These are phyloP conservation scores for Bovichtus variegatus DNA, from an alignment of 2,797 vertebrate genomes.

Conservation along the genomic window DNA sequence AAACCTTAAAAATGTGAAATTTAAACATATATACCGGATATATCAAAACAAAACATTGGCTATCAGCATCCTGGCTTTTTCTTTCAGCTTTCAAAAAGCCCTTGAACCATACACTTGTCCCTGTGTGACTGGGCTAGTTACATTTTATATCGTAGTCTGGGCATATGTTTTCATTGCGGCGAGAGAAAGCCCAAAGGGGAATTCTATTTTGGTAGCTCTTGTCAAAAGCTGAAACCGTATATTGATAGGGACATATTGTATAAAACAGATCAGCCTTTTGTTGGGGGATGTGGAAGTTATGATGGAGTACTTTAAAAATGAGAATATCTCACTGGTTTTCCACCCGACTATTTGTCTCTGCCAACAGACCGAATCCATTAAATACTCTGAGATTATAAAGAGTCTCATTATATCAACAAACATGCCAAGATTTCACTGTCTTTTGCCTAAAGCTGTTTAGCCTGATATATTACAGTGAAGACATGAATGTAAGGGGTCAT, in stretches of 20 bases:
- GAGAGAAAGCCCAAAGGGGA: slow-evolving; percentile 17
- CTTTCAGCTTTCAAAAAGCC: background rate
- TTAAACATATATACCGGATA: background rate
- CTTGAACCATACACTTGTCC: background rate
- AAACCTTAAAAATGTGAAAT: background rate
- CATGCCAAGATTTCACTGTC: slow-evolving; percentile 60
- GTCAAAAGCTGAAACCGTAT: slow-evolving; percentile 46
- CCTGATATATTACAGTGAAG: slow-evolving; percentile 63
- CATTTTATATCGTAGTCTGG: slow-evolving; percentile 12
- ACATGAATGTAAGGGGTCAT: slow-evolving; percentile 51
- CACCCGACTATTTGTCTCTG: slow-evolving; percentile 52
- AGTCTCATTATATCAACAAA: slow-evolving; percentile 71
- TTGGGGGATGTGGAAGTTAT: slow-evolving; percentile 27
- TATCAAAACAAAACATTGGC: background rate
- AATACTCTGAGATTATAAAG: slow-evolving; percentile 63
- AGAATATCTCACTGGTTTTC: slow-evolving; percentile 53
- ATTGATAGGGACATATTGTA: slow-evolving; percentile 33
- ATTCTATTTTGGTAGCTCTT: slow-evolving; percentile 43
- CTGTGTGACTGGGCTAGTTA: slow-evolving; percentile 4
- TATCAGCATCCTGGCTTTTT: background rate
- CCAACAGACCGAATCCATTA: slow-evolving; percentile 73
- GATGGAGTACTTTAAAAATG: slow-evolving; percentile 60
- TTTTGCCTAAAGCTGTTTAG: slow-evolving; percentile 44
- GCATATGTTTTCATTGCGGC: slow-evolving; percentile 24
- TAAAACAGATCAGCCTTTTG: slow-evolving; percentile 51